Evolutionary conservation across 2,113 vertebrate species (phyloP).

Genomic region (Arvicanthis niloticus): DNA sequence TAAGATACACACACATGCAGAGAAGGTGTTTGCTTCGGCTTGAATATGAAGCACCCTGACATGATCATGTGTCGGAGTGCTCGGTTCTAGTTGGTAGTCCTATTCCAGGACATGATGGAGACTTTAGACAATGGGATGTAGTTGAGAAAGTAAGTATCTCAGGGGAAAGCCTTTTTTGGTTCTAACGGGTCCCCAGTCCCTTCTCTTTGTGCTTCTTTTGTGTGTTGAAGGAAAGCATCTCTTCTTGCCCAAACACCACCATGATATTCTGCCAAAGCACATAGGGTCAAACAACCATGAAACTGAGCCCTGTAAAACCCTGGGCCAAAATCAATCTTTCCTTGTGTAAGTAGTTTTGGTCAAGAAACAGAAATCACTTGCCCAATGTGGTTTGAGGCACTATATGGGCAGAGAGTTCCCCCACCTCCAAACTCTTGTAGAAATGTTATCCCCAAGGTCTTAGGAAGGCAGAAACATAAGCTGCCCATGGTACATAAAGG

Average conservation of each 20-base stretch:
- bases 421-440: no score
- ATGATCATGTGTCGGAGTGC: not conserved
- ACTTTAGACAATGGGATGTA: not conserved
- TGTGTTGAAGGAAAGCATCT: not conserved
- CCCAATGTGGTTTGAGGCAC: not conserved
- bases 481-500: not conserved
- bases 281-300: no score
- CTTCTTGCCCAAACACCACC: no score
- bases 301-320: not conserved
- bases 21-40: not conserved
- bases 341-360: not conserved
- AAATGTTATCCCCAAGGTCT: not conserved
- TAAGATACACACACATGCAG: not conserved
- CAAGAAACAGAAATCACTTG: no score
- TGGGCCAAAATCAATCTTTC: not conserved
- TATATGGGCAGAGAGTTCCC: not conserved
- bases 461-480: not conserved
- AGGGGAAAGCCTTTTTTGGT: not conserved
- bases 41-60: not conserved
- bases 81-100: no score
- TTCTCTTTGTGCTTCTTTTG: not conserved
- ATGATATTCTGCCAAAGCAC: not conserved
- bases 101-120: not conserved
- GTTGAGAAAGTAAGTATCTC: not conserved
- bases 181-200: not conserved